Evolutionary conservation across 2,888 invertebrate genomes (phyloP), one percentile per base, ranked within the genome.

Genomic region (Diploptera punctata): DNA sequence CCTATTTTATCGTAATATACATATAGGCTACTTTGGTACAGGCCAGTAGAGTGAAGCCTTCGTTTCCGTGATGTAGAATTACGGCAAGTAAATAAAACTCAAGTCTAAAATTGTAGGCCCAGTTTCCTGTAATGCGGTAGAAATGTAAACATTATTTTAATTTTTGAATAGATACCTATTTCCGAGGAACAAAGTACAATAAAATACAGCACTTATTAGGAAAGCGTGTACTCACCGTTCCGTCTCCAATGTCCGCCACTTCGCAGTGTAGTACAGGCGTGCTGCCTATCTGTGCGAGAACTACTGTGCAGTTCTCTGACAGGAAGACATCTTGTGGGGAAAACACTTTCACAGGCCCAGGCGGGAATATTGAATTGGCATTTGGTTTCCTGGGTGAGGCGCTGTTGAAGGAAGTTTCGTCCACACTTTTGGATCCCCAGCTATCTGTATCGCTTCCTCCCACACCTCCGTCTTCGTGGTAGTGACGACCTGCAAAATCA

Each of bases 191-290:
- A n/a, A n/a, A n/a, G n/a, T n/a, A n/a, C n/a, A n/a, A n/a, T n/a
- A n/a, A n/a, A n/a, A n/a, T n/a, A n/a, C n/a, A n/a, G n/a, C n/a
- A n/a, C n/a, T n/a, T n/a, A n/a, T n/a, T n/a, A n/a, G n/a, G n/a
- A n/a, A n/a, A n/a, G n/a, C n/a, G n/a, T n/a, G n/a, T n/a, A 82
- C 87, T 86, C 80, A 89, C 89, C 83, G 88, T 88, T 77, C 88
- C 88, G 79, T 88, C 87, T 47, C 87, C 88, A 67, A 88, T 86
- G 78, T 88, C 88, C 77, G 86, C 86, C 80, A 89, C 88, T 85
- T 89, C 88, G 80, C 89, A 89, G 78, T 88, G 88, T 70, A 89
- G 79, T 76, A 87, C 83, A 31, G 88, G 88, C 16, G 88, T 89
- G 9, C 88, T 88, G 69, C 89, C 88, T 78, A 87, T 87, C 82